Evolutionary conservation across 1,140 invertebrate genomes (phyloP), one percentile per base, ranked within the genome.

Genomic region (Hyles euphorbiae): DNA sequence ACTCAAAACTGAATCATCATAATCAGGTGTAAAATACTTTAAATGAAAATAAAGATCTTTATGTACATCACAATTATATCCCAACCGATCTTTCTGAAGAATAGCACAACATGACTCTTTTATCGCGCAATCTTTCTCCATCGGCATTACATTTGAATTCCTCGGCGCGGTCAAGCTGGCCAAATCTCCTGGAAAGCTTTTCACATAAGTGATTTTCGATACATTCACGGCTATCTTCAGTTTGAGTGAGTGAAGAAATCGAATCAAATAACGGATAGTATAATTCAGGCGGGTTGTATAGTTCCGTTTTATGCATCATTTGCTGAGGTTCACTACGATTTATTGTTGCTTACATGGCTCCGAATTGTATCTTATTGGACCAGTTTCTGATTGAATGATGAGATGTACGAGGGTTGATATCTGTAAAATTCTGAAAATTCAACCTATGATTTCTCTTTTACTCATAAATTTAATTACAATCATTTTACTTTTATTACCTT

Each of bases 281-380:
- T 67, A 65, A 70, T 50, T 71, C 68, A 65, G 49, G 66, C 50
- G 55, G 51, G 22, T 63, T 56, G 68, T 75, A 79, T 75, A 68
- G 44, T 62, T 55, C 70, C 60, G 69, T 76, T 79, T 77, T 63
- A 73, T 72, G 72, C 68, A 50, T 68, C 71, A 79, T 79, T 79
- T 70, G 58, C 56, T 55, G 56, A 62, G 65, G 50, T 8, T 48
- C 44, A 9, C 34, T 22, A 11, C 54, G 45, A 56, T 56, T 48
- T 56, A 34, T 56, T 33, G 47, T 56, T 56, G 45, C 54, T 56
- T 12, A 40, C 34, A 48, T 48, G 54, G 45, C 44, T 48, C 54
- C 10, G 54, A 56, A 56, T 56, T n/a, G 22, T 22, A 6, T 22
- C 53, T 33, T 36, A 36, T 45, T 5, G 33, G n/a, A 48, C 8